Evolutionary conservation across 2,113 vertebrate genomes (phyloP).

Genomic region (Syngnathus floridae): DNA sequence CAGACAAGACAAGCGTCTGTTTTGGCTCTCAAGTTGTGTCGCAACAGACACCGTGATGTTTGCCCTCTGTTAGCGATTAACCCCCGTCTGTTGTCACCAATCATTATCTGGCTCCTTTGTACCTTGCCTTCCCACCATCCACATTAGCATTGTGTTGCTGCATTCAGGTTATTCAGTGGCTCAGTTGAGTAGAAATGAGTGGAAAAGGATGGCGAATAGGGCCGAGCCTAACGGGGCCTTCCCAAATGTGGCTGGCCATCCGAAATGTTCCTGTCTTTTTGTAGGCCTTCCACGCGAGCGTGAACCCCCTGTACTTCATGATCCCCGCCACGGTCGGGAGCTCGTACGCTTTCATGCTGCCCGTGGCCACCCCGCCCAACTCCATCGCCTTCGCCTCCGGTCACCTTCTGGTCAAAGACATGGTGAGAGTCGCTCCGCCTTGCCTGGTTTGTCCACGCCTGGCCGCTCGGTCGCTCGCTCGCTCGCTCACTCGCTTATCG

Average conservation of each 20-base stretch:
- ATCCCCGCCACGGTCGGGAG: conserved; percentile 86
- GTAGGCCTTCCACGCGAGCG: conserved; percentile 79
- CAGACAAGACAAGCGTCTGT: background rate
- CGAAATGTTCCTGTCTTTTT: background rate
- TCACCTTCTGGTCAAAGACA: conserved; percentile 93
- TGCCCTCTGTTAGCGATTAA: conserved; percentile 54
- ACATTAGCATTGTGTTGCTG: background rate
- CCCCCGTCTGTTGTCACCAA: conserved; percentile 25
- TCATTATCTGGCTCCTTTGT: conserved; percentile 33
- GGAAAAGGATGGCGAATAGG: no score
- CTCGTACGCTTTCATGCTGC: conserved; percentile 95
- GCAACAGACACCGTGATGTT: conserved; percentile 18
- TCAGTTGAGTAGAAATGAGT: background rate
- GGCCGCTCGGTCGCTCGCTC: no score
- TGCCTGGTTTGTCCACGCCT: no score
- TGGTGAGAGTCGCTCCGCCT: conserved; percentile 70
- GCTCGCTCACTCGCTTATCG: no score
- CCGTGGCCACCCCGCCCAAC: conserved; percentile 93
- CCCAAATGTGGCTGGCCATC: no score
- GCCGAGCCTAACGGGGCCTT: no score
- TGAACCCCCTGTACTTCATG: conserved; percentile 94
- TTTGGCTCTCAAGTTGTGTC: background rate
- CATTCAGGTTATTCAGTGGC: background rate
- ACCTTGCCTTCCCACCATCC: background rate
- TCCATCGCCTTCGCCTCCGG: conserved; percentile 96